Conservation (phyloP, 2,797 vertebrate genomes). For the Protosalanx chinensis region DNA sequence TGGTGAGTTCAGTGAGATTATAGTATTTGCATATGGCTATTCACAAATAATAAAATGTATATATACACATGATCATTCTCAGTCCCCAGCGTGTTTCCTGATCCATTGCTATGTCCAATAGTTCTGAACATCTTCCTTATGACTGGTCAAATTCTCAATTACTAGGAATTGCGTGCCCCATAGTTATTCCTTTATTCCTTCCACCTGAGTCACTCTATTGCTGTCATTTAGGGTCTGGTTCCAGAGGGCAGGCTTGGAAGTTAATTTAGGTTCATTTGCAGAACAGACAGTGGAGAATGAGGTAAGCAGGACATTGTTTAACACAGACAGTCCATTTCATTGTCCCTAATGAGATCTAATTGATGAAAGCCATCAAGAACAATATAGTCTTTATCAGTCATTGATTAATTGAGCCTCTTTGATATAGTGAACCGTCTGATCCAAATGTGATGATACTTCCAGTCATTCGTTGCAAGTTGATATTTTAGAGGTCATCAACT, state of each 20-base stretch:
- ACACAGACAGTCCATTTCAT: constrained; percentile 58
- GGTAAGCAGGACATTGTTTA: constrained; percentile 58
- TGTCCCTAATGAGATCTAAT: constrained; percentile 62
- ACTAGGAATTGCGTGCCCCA: constrained; percentile 21
- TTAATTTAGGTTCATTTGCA: constrained; percentile 61
- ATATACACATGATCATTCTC: constrained; percentile 27
- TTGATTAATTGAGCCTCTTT: constrained; percentile 53
- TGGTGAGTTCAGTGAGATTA: no score
- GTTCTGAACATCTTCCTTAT: constrained; percentile 42
- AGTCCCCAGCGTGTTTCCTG: constrained; percentile 25
- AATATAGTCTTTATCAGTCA: constrained; percentile 53
- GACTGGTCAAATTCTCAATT: constrained; percentile 45
- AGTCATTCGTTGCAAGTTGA: not conserved
- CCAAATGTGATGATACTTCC: constrained; percentile 26
- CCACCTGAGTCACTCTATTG: constrained; percentile 18
- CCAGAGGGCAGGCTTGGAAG: constrained; percentile 36
- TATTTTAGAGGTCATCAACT: constrained; percentile 28
- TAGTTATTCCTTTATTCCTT: constrained; percentile 21
- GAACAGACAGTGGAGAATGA: constrained; percentile 43
- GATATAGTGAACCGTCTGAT: constrained; percentile 36
- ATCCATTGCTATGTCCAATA: constrained; percentile 46
- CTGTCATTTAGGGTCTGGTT: constrained; percentile 36
- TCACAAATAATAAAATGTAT: constrained; percentile 43
- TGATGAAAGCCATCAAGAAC: constrained; percentile 57
- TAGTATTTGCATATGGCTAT: no score